A percentile compares a stretch with the other conserved stretches of the same genome.
These are phyloP conservation scores for Athene noctua DNA, from an alignment of 2,113 vertebrate genomes.

Conservation along the genomic window DNA sequence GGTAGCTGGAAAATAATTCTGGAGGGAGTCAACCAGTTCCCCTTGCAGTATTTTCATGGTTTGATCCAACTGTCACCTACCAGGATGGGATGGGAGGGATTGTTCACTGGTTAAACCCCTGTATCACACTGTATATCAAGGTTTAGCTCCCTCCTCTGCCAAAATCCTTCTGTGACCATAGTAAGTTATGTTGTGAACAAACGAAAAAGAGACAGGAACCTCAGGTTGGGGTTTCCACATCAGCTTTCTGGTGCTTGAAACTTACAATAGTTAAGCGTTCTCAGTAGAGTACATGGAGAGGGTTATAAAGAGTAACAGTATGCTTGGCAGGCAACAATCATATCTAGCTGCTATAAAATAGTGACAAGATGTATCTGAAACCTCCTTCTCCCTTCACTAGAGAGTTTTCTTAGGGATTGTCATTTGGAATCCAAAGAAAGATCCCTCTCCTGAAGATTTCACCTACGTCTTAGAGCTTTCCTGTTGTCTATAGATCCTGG, in stretches of 20 bases:
- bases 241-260: not conserved
- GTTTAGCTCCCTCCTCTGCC: not conserved
- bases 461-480: not conserved
- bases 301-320: not conserved
- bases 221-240: not conserved
- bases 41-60: not conserved
- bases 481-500: not conserved
- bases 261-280: fast-evolving
- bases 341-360: not conserved
- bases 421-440: not conserved
- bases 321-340: not conserved
- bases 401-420: not conserved
- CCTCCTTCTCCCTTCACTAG: not conserved
- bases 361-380: not conserved
- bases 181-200: not conserved
- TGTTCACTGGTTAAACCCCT: not conserved
- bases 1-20: not conserved
- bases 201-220: not conserved
- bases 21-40: not conserved
- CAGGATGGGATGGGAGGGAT: not conserved
- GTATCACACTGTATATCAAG: not conserved
- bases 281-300: not conserved
- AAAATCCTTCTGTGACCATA: not conserved
- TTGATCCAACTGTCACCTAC: not conserved
- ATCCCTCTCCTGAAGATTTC: not conserved